These are phyloP conservation scores for Pharmacophagus antenor DNA, from an alignment of 2,888 invertebrate genomes.

Conservation along the genomic window DNA sequence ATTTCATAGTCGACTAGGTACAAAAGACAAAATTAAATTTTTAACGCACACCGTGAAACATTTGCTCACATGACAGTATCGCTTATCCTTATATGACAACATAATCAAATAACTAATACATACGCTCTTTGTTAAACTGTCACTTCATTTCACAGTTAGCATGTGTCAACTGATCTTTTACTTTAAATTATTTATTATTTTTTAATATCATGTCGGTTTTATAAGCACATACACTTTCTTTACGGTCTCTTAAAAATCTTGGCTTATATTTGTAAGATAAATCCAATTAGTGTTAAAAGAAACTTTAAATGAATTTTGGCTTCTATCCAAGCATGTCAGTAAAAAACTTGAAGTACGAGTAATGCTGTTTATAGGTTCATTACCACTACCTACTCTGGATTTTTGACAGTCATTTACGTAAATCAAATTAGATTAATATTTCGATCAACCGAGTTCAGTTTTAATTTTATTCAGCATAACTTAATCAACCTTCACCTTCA, in stretches of 20 bases:
- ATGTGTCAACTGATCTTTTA: too few species aligned
- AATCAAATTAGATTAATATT: neutral
- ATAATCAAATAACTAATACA: neutral
- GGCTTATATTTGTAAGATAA: constrained; percentile 48
- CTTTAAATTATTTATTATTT: neutral
- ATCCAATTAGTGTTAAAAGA: constrained; percentile 69
- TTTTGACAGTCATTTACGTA: neutral
- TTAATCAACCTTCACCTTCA: too few species aligned
- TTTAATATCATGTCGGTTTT: neutral
- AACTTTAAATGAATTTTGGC: constrained; percentile 68
- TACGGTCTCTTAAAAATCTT: constrained; percentile 35
- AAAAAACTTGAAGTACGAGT: constrained; percentile 52
- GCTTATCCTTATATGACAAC: too few species aligned
- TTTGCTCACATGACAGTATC: too few species aligned
- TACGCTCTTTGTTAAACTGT: neutral
- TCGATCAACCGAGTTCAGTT: too few species aligned
- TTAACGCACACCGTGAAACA: too few species aligned
- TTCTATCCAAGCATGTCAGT: constrained; percentile 63
- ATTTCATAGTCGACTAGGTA: too few species aligned
- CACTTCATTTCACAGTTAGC: too few species aligned
- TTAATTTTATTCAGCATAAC: too few species aligned
- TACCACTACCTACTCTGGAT: constrained; percentile 53
- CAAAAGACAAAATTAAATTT: too few species aligned
- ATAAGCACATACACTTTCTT: neutral
- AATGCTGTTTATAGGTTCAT: constrained; percentile 48